These are phyloP conservation scores for Haliclona indistincta DNA, from an alignment of 37 sponge, comb jelly and placozoan species.

Conservation along the genomic window DNA sequence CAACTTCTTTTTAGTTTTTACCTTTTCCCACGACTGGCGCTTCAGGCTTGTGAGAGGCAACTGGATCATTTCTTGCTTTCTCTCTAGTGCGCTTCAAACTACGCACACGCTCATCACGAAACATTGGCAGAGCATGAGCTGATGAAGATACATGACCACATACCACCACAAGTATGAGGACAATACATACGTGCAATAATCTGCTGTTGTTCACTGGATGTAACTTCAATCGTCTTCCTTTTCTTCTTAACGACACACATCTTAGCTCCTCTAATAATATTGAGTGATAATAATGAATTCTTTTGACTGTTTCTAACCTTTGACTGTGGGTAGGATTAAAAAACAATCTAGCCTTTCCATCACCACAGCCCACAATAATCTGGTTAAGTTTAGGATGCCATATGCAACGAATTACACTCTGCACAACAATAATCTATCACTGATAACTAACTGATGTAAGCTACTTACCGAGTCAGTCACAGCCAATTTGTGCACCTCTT, in stretches of 20 bases:
- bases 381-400: conserved; percentile 98
- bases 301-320: conserved; percentile 18
- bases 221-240: conserved; percentile 32
- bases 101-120: conserved; percentile 71
- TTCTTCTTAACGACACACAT: conserved; percentile 64
- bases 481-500: conserved; percentile 48
- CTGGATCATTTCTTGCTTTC: conserved; percentile 81
- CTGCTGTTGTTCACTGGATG: conserved; percentile 6
- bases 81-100: conserved; percentile 79
- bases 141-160: conserved; percentile 11
- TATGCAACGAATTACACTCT: conserved; percentile 75
- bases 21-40: conserved; percentile 52
- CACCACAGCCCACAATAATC: conserved; percentile 80
- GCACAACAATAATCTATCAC: background rate
- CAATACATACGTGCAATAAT: background rate
- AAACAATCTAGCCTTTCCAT: conserved; percentile 70
- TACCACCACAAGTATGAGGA: no score
- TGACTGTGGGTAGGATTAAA: conserved; percentile 75
- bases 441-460: background rate
- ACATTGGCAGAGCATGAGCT: conserved; percentile 92
- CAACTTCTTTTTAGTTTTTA: background rate
- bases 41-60: conserved; percentile 72
- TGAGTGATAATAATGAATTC: background rate
- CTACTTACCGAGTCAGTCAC: conserved; percentile 65
- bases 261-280: conserved; percentile 59